A percentile compares a stretch with the other conserved stretches of the same genome.
Evolutionary conservation across 2,797 vertebrate species (phyloP).

Genomic region (Coccyzus lansbergi): DNA sequence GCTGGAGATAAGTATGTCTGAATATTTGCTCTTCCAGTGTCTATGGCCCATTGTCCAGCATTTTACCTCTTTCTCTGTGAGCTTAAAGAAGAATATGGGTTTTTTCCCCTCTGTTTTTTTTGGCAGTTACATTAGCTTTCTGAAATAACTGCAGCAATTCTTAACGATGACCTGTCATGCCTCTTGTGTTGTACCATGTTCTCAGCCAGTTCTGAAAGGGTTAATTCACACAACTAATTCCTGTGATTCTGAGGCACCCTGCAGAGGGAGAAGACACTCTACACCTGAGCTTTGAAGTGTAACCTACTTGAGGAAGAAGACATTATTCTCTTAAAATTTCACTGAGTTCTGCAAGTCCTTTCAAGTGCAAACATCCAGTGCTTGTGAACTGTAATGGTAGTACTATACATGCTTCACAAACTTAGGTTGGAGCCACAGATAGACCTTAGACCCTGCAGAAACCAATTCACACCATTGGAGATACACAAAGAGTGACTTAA

Average conservation of each 20-base stretch:
- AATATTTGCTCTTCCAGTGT: not conserved
- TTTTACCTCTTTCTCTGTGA: no score
- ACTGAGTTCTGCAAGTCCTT: not conserved
- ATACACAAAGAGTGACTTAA: not conserved
- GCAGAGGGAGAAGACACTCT: not conserved
- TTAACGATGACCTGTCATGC: rapidly evolving
- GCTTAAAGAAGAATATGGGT: not conserved
- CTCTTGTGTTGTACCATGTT: not conserved
- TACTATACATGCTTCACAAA: not conserved
- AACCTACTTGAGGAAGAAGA: not conserved
- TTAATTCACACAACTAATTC: not conserved
- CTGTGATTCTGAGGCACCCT: rapidly evolving
- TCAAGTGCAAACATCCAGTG: not conserved
- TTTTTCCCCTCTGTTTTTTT: not conserved
- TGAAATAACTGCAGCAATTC: not conserved
- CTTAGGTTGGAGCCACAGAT: not conserved
- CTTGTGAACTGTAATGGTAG: not conserved
- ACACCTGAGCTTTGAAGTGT: not conserved
- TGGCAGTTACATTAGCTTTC: not conserved
- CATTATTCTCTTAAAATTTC: not conserved
- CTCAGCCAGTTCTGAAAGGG: not conserved
- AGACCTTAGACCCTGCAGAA: not conserved
- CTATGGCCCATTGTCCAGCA: not conserved
- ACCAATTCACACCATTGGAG: not conserved
- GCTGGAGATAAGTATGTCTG: not conserved